Conservation (phyloP, 2,797 vertebrate species). For the Moxostoma hubbsi region DNA sequence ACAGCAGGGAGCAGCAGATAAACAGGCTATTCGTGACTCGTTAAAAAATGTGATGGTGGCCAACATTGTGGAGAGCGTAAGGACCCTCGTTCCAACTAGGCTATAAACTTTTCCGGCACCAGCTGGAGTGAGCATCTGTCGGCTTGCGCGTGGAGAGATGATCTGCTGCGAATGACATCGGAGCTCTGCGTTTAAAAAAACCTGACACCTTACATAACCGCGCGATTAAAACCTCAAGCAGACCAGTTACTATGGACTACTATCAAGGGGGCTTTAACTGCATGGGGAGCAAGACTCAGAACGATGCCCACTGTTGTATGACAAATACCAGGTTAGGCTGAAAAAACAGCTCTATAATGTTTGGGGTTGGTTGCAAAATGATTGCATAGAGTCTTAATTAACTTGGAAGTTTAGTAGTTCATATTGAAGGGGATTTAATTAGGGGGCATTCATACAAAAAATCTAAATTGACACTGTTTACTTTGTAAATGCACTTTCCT, state of each 20-base stretch:
- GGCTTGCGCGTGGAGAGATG: conserved; percentile 91
- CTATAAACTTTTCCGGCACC: conserved; percentile 99
- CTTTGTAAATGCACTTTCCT: too few species aligned
- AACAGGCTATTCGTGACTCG: conserved; percentile 99
- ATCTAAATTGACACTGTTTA: too few species aligned
- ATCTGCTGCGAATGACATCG: conserved; percentile 96
- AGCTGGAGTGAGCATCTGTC: conserved; percentile 99
- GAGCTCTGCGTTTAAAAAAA: conserved; percentile 83
- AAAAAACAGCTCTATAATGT: neutral
- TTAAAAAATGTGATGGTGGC: conserved; percentile 98
- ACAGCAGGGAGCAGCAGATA: conserved; percentile 99
- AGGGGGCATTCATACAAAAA: too few species aligned
- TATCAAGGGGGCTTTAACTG: conserved; percentile 63
- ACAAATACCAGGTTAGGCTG: conserved; percentile 4
- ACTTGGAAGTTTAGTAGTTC: too few species aligned
- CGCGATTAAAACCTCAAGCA: conserved; percentile 85
- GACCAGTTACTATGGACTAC: conserved; percentile 76
- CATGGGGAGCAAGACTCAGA: conserved; percentile 14
- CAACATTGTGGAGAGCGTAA: conserved; percentile 98
- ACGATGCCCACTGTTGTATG: neutral
- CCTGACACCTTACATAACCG: conserved; percentile 92
- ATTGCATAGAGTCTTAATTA: neutral
- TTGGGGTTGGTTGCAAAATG: neutral
- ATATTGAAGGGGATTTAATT: too few species aligned
- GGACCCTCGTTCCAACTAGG: conserved; percentile 97